Conservation (phyloP, 1,140 invertebrate genomes). For the Drosophila lacteicornis region DNA sequence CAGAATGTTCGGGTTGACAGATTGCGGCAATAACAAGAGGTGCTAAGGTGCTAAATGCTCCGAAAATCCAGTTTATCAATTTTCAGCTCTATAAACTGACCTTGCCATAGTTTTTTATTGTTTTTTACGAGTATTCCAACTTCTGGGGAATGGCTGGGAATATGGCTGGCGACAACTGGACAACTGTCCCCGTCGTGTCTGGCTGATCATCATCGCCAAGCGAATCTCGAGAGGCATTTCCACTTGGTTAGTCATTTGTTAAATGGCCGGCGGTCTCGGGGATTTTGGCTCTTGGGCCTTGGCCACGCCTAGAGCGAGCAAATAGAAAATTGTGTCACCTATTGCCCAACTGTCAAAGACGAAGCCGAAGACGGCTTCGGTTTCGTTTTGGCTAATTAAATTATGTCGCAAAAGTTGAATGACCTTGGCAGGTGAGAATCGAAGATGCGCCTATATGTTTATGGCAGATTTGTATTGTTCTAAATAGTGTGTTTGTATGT, state of each 20-base stretch:
- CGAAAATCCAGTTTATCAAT: slow-evolving; percentile 61
- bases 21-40: slow-evolving; percentile 23
- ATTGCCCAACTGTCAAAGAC: slow-evolving; percentile 43
- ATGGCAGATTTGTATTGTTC: background rate
- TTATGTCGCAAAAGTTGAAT: slow-evolving; percentile 47
- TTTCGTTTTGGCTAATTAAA: slow-evolving; percentile 34
- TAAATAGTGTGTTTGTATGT: background rate
- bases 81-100: slow-evolving; percentile 27
- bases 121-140: slow-evolving; percentile 13
- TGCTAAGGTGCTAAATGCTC: slow-evolving; percentile 63
- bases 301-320: slow-evolving; percentile 45
- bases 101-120: slow-evolving; percentile 33
- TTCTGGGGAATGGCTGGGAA: slow-evolving; percentile 23
- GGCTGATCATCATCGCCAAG: slow-evolving; percentile 50
- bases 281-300: slow-evolving; percentile 40
- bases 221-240: slow-evolving; percentile 52
- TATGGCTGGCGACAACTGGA: slow-evolving; percentile 18
- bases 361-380: slow-evolving; percentile 1
- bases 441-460: background rate
- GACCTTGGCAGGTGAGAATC: slow-evolving; percentile 55
- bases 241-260: slow-evolving; percentile 78
- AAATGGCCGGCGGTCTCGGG: slow-evolving; percentile 49
- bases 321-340: slow-evolving; percentile 73
- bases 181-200: slow-evolving; percentile 51
- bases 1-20: slow-evolving; percentile 39